Evolutionary conservation across 2,888 invertebrate genomes (phyloP), one percentile per base, ranked within the genome.

Genomic region (Pterostichus niger): DNA sequence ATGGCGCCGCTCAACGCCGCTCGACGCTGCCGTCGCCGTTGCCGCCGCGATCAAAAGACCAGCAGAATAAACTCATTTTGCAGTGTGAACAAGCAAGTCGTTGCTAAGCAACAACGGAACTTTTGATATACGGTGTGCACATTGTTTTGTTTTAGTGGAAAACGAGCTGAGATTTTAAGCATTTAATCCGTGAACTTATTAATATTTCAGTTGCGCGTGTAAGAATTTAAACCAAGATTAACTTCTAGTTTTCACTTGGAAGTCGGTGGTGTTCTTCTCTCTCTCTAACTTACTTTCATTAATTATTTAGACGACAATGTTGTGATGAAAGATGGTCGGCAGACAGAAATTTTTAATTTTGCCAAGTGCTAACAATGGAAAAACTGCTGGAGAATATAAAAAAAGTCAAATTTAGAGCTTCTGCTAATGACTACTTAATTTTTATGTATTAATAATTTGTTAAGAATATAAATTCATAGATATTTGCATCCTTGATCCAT

Each of bases 301-400:
- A 73, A 73, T 73, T 40, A 73, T 73, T 73, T 31, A 73, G 68
- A 9, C 31, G 64, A 64, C 64, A 64, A 64, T 64, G 64, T 11
- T 33, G 9, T 64, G 64, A 35, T 64, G 64, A 64, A 33, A 35
- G 64, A 64, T 64, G 64, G 64, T 2, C 64, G 64, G n/a, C 13
- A 11, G 64, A 24, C 49, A 7, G 33, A 35, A 64, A 64, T 64
- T 64, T 64, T 64, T 64, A 64, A 64, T 64, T 64, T 49, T 13
- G 64, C 64, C 10, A 35, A 64, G 64, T 64, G 64, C 64, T 59
- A 49, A 49, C 4, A 49, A 49, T 7, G 64, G 35, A 49, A 49
- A 49, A n/a, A 64, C 35, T 64, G 13, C 35, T 13, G 5, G 11
- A 10, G 5, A 54, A 31, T 24, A 59, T 17, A 31, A 64, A 35